Evolutionary conservation across 2,113 vertebrate species (phyloP), one percentile per base, ranked within the genome.

Genomic region (Bos javanicus): DNA sequence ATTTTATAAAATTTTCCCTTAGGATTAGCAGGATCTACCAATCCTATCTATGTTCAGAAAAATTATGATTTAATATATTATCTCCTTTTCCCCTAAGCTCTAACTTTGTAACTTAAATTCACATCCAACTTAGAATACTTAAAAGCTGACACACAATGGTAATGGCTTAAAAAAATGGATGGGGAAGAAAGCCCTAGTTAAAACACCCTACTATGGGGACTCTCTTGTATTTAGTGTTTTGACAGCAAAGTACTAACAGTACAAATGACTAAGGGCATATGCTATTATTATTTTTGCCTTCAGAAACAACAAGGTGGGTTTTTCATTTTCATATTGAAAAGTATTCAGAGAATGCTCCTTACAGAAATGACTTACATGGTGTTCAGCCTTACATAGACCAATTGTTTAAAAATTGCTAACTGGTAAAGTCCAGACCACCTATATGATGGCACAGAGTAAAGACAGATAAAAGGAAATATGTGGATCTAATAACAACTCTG

Each of bases 121-220:
- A 30, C 4, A 12, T 36, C 57, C 64, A 85, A 87, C 9, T 64
- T 36, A 19, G 71, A 26, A 7, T n/a, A 90, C 80, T 92, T 93
- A 78, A 87, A 94, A 71, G 23, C 17, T 71, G 62, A 54, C 43
- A 88, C 95, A 71, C 6, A 92, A 88, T 0, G 80, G 46, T 43
- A 62, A 76, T 17, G 25, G 19, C 43, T 94, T 86, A 50, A 71
- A 89, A 91, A 91, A 95, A 52, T 48, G 28, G 67, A 26, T 15
- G 54, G 46, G 28, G 54, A 91, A 87, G 39, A 91, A 94, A 97
- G 11, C 89, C 43, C 74, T 23, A 76, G n/a, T 96, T 96, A 96
- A 56, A 97, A 67, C 46, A 93, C 8, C 30, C 13, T 60, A 59
- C 43, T 25, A 6, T 2, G 14, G 56, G 67, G 50, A 85, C 6